Conservation (phyloP, 2,113 vertebrate species). For the Erpornis zantholeuca region DNA sequence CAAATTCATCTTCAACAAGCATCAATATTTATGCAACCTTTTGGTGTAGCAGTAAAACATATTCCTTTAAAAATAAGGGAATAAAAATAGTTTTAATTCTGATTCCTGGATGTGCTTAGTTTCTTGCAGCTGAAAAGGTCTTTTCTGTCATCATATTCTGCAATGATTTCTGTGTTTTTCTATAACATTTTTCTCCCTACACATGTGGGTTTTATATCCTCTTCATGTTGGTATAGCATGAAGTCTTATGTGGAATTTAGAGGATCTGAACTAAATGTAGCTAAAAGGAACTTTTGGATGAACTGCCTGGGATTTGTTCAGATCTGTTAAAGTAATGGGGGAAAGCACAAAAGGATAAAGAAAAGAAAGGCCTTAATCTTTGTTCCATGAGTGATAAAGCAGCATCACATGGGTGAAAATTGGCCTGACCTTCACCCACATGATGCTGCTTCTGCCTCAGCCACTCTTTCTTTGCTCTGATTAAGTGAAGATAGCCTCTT, state of each 20-base stretch:
- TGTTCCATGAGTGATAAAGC: constrained; percentile 78
- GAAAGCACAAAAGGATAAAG: constrained; percentile 79
- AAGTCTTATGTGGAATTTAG: constrained; percentile 70
- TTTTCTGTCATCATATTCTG: constrained; percentile 22
- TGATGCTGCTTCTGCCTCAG: constrained; percentile 72
- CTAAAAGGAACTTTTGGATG: constrained; percentile 76
- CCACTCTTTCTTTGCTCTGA: constrained; percentile 78
- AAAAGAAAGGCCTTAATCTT: constrained; percentile 77
- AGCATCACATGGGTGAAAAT: constrained; percentile 78
- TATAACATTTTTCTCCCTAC: constrained; percentile 48
- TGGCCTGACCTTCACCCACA: constrained; percentile 81
- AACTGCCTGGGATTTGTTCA: constrained; percentile 73
- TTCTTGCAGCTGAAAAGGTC: neutral
- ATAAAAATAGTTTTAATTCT: neutral
- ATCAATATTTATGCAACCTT: neutral
- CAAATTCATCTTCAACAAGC: constrained; percentile 5
- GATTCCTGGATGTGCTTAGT: neutral
- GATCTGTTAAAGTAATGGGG: constrained; percentile 80
- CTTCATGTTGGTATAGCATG: constrained; percentile 56
- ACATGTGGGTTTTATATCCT: constrained; percentile 60
- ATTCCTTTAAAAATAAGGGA: neutral
- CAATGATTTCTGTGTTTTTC: constrained; percentile 58
- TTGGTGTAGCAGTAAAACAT: neutral
- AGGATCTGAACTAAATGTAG: constrained; percentile 74
- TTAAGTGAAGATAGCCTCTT: constrained; percentile 81